A percentile compares a stretch with the other conserved stretches of the same genome.
These are phyloP conservation scores for Leucopternis melanops DNA, from an alignment of 2,113 vertebrate genomes.

Conservation along the genomic window DNA sequence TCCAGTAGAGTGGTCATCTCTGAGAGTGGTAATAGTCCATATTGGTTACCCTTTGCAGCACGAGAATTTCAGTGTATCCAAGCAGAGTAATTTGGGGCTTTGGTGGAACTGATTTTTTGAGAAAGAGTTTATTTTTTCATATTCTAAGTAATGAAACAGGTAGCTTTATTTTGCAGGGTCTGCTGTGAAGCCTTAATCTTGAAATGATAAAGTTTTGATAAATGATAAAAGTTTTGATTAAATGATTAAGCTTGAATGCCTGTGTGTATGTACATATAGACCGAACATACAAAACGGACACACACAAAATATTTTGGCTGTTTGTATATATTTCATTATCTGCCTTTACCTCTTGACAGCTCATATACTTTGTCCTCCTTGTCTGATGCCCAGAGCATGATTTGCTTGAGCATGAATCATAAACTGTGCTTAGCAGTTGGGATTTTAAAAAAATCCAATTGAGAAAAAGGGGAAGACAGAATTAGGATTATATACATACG, in stretches of 20 bases:
- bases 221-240: neutral
- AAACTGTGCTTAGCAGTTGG: neutral
- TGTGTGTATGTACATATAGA: too few relatives aligned
- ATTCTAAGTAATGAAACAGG: neutral
- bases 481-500: too few relatives aligned
- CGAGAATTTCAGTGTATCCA: neutral
- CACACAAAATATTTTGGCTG: too few relatives aligned
- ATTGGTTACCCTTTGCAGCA: neutral
- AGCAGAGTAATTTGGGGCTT: neutral
- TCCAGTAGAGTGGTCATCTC: neutral
- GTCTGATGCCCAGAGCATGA: too few relatives aligned
- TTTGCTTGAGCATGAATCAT: too few relatives aligned
- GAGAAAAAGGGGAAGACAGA: too few relatives aligned
- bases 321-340: too few relatives aligned
- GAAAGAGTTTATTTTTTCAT: neutral
- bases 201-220: neutral
- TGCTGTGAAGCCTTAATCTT: neutral
- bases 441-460: neutral
- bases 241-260: too few relatives aligned
- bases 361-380: too few relatives aligned
- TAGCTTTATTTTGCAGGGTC: neutral
- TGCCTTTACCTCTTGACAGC: too few relatives aligned
- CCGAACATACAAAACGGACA: too few relatives aligned
- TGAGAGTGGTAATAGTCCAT: neutral
- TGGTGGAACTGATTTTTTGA: neutral